Evolutionary conservation across 2,113 vertebrate genomes (phyloP), one percentile per base, ranked within the genome.

Genomic region (Chinchilla lanigera): DNA sequence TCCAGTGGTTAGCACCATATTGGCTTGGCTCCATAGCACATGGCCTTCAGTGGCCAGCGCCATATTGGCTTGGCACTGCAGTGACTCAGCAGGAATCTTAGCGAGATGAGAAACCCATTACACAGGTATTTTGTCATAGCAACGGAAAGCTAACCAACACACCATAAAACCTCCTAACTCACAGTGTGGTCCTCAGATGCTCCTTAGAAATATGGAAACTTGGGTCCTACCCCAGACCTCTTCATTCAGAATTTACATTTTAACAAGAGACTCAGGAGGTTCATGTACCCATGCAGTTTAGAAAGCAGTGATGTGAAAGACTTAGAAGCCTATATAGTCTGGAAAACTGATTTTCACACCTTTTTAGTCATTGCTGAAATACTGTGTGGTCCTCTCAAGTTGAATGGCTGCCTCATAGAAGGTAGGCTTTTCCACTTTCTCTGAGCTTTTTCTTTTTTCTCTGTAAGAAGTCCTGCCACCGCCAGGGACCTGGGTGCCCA

Each of bases 161-260:
- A 13, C 44, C 61, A 11, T 35, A 95, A 86, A 61, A 50, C 78
- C 67, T 92, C 38, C 84, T 89, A 17, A 41, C 24, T 30, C 52
- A 54, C 61, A 91, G 35, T 52, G 41, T 83, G 65, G 52, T 92
- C 47, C 30, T 92, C 47, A 80, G 84, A 80, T 47, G 12, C 44
- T 85, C 81, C 35, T 75, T 90, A 94, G 88, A 80, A 89, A 86
- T 54, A 41, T 0, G 3, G 73, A 88, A n/a, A 33, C n/a, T 54
- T 87, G 56, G 69, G 28, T 67, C 30, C 73, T 63, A 90, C 16
- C 7, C 10, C 16, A 84, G 65, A 92, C 20, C 69, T 96, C 41
- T 19, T 60, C 81, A 93, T 47, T 77, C 56, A 60, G 38, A 80
- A 60, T 90, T 71, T 96, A 33, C 47, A 41, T 78, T 89, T 95